Conservation (phyloP, 2,888 invertebrate genomes). For the Rotaria magnacalcarata region DNA sequence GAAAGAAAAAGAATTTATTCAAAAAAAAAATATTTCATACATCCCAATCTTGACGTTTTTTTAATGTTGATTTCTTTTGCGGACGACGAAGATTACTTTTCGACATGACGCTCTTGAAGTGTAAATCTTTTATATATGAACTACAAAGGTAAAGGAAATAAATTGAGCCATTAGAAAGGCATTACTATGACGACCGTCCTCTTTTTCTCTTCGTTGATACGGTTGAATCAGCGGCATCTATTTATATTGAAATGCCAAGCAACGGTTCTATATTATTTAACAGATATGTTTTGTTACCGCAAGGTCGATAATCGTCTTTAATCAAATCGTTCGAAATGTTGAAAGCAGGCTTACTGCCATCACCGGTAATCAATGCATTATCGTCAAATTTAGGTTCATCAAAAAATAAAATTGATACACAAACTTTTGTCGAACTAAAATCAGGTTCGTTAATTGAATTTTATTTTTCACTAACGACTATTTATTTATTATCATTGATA, state of each 20-base stretch:
- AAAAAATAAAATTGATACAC: conserved; percentile 45
- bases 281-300: neutral
- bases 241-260: neutral
- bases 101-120: neutral
- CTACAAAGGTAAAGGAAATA: neutral
- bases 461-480: neutral
- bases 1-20: neutral
- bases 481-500: conserved; percentile 48
- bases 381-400: conserved; percentile 32
- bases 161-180: neutral
- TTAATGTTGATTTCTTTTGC: neutral
- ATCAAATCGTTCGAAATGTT: conserved; percentile 38
- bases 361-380: conserved; percentile 40
- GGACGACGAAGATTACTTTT: neutral
- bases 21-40: neutral
- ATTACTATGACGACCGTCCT: neutral
- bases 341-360: conserved; percentile 45
- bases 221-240: neutral
- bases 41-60: conserved; percentile 8
- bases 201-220: neutral
- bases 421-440: conserved; percentile 44
- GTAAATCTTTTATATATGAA: neutral
- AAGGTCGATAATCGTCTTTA: neutral
- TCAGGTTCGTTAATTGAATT: conserved; percentile 31
- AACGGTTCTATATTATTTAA: neutral